Evolutionary conservation across 2,113 vertebrate species (phyloP), one percentile per base, ranked within the genome.

Genomic region (Rhizomys pruinosus): DNA sequence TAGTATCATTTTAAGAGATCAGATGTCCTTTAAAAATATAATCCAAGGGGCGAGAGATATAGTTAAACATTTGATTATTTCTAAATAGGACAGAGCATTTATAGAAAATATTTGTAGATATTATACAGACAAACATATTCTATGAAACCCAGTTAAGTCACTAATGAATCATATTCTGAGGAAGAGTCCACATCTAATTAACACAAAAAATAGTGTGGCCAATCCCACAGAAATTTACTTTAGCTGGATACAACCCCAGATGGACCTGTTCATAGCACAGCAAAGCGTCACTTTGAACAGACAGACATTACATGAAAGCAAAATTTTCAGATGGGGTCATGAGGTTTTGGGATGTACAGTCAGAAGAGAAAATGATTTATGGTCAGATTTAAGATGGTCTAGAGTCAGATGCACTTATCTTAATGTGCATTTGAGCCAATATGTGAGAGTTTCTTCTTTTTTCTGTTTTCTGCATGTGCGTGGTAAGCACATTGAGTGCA

Each of bases 81-180:
- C 32, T 61, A 91, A 89, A 80, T 39, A 37, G 29, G 5, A 73
- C 63, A 88, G 27, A 87, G 0, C 39, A 13, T 76, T 87, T 47
- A 76, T 68, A n/a, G 27, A 27, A 89, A 84, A 52, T 25, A 63
- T 52, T 25, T 78, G 6, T 82, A 47, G 42, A 78, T 32, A 91
- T 79, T 39, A 85, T 61, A 52, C 39, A 92, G 68, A 81, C 89
- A 90, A 78, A 88, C 85, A 81, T 42, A 92, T 78, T 90, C 22
- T 74, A 1, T 29, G 82, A 82, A 72, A 13, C 10, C 1, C 52
- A 77, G 4, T 2, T 64, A 81, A 10, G 57, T 73, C 84, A 55
- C 10, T 87, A 73, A 34, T 10, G 47, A 4, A 37, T 69, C 17
- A 64, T 63, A 82, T 78, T 86, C 37, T 92, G 78, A 94, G 59